Percentiles rank a stretch among this genome's conserved stretches.
Conservation (phyloP, 2,888 invertebrate species). For the Chesias legatella region DNA sequence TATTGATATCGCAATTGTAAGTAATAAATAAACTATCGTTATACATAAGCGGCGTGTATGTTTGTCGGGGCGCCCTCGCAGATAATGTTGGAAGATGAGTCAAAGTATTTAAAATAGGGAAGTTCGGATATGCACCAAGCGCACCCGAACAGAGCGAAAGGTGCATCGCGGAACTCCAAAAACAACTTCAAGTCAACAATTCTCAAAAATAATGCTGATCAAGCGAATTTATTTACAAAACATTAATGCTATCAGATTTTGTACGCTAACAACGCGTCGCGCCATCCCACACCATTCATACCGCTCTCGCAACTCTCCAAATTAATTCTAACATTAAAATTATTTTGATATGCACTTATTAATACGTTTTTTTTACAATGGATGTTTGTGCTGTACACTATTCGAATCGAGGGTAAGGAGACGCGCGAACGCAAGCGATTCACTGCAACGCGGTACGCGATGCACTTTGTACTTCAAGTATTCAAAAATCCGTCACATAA, state of each 20-base stretch:
- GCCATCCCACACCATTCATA: conserved; percentile 32
- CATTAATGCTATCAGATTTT: conserved; percentile 27
- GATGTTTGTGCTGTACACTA: conserved; percentile 76
- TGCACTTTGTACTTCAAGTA: conserved; percentile 57
- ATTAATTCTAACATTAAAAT: conserved; percentile 71
- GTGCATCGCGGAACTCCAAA: conserved; percentile 13
- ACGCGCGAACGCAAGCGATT: conserved; percentile 36
- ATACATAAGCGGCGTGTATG: conserved; percentile 43
- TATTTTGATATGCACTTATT: conserved; percentile 77
- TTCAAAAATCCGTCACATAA: conserved; percentile 36
- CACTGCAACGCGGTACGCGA: conserved; percentile 39
- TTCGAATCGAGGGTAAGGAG: conserved; percentile 40
- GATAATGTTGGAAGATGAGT: conserved; percentile 18
- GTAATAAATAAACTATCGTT: conserved; percentile 47
- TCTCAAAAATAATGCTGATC: conserved; percentile 18
- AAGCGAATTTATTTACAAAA: conserved; percentile 25
- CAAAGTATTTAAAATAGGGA: conserved; percentile 9
- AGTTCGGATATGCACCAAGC: conserved; percentile 7
- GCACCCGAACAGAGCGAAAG: neutral
- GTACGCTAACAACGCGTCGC: conserved; percentile 26
- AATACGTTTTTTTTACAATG: conserved; percentile 72
- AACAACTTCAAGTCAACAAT: conserved; percentile 7
- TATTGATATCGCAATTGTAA: conserved; percentile 37
- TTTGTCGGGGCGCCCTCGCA: conserved; percentile 43
- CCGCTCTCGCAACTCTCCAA: conserved; percentile 51